phyloP scores from a whole-genome alignment of 2,888 invertebrate species.

The Onchidella celtica region DNA sequence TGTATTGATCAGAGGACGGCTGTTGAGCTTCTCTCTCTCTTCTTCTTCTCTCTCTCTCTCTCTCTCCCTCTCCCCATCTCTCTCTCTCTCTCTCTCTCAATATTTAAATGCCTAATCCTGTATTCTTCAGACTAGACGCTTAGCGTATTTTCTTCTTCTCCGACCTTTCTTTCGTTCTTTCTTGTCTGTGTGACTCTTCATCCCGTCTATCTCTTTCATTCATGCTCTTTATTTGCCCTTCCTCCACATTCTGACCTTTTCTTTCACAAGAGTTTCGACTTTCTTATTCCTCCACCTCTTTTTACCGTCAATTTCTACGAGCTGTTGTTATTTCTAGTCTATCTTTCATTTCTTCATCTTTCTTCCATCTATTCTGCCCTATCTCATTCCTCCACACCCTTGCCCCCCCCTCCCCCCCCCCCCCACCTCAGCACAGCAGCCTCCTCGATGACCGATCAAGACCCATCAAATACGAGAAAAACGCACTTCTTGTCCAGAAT shows the following conservation, averaged over 20 bases:
- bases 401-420: background rate
- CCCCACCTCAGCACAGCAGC: too few species aligned
- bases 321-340: background rate
- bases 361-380: background rate
- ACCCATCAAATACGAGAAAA: background rate
- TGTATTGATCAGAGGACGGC: conserved; percentile 15
- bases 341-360: background rate
- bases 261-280: background rate
- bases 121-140: background rate
- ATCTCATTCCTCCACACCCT: background rate
- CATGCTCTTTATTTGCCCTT: background rate
- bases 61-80: conserved; percentile 10
- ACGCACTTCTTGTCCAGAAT: background rate
- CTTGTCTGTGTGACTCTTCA: background rate
- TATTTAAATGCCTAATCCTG: conserved; percentile 17
- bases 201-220: background rate
- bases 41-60: conserved; percentile 1
- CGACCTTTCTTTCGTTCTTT: background rate
- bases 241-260: too few species aligned
- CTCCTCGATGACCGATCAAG: background rate
- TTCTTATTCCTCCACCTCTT: background rate
- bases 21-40: background rate
- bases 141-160: too few species aligned
- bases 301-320: background rate
- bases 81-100: conserved; percentile 32